Evolutionary conservation across 2,113 vertebrate species (phyloP), one percentile per base, ranked within the genome.

Genomic region (Perca fluviatilis): DNA sequence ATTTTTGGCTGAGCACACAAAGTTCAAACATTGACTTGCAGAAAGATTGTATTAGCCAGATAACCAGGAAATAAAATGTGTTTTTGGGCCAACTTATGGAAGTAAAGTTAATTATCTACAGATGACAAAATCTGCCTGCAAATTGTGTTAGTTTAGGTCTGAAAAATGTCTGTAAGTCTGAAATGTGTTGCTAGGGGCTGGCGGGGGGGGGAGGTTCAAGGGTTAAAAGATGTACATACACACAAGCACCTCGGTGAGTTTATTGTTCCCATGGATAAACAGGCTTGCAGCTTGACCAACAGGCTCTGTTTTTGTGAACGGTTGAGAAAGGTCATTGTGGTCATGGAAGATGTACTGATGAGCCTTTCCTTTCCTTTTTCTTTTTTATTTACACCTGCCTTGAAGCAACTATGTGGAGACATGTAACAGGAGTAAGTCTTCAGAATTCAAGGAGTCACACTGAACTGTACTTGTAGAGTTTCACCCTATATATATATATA

Each of bases 31-130:
- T 60, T 57, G 40, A 27, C 69, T 62, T 14, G 7, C 56, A 40
- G 49, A 56, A 36, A 56, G n/a, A 62, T 61, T 46, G 10, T 23
- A 57, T 64, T 53, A 18, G 1, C 9, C 65, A 70, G 50, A 58
- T 67, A 61, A 23, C 53, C n/a, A 50, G 33, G 21, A 23, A 36
- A 51, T 53, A 33, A 36, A 62, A 51, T 57, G 18, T 27, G 14
- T 66, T 82, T 73, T 25, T 7, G 12, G 54, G 23, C 19, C 47
- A 67, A 63, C 8, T 16, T 18, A 27, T 56, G 40, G 27, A 36
- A 74, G 30, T 64, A 53, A 30, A 8, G 3, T 33, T 51, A 57
- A 60, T 86, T 69, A 74, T 3, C 47, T 75, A 23, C 49, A 61
- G 25, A 53, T 72, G 63, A 80, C 49, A 54, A 68, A 43, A 54